Base-by-base conservation (phyloP, 2,797 vertebrate species). In the Malacoctenus gilli region DNA sequence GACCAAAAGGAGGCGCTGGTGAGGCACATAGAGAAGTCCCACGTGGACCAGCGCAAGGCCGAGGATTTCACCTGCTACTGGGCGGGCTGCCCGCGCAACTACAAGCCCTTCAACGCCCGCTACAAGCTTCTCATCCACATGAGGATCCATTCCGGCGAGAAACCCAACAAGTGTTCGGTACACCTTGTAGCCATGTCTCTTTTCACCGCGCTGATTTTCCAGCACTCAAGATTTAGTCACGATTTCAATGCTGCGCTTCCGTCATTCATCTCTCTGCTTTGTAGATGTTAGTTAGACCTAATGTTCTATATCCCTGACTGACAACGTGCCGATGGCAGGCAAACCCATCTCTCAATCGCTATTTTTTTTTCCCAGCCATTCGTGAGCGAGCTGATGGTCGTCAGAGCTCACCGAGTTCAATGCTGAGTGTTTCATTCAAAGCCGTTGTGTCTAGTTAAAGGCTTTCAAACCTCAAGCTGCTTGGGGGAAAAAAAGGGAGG, bases 61-160 rank as follows among this genome's bases (percentile, higher is more conserved):
- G 96, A 98, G 43, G 95, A 98, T 64, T 99, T 98, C 85, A 93
- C 94, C 2, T 99, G 97, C 83, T 96, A 95, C 87, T 99, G 97
- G 97, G 85, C 85, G 0, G 93, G 93, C 13, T 99, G 97, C 54
- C 92, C 95, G n/a, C 90, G 96, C 53, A 92, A 91, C 85, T 92
- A 93, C 83, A 98, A 95, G 75, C 93, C 97, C 1, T 99, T 99
- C 85, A 98, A 98, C 16, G 96, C 97, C 37, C 93, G 96, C 58
- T 99, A 99, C 84, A 99, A 99, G 85, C 92, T 99, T 70, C 91
- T 99, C 8, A 99, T 98, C 88, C 97, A 99, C 83, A 99, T 99
- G 97, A 92, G 97, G 86, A 93, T 99, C 71, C 97, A 99, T 83
- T 98, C 97, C 0, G 97, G 97, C 71, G 97, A 98, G 90, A 99